Evolutionary conservation across 2,888 invertebrate species (phyloP).

Genomic region (Aradus depressus): DNA sequence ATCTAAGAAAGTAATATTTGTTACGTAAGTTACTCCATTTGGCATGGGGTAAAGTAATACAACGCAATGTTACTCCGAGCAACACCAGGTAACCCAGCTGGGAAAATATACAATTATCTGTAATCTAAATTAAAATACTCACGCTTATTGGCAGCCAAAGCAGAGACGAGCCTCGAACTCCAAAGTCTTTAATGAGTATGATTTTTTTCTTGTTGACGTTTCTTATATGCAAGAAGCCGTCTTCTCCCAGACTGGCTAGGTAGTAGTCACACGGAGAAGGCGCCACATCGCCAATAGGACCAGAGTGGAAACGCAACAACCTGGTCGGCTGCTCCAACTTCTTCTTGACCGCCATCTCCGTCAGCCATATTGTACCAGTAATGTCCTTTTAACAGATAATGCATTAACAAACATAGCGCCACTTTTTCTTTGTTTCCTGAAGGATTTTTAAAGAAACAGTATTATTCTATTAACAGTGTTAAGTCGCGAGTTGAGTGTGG

Average conservation of each 20-base stretch:
- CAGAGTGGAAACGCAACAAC: constrained; percentile 62
- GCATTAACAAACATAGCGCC: not conserved
- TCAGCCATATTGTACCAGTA: constrained; percentile 68
- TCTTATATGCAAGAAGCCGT: constrained; percentile 62
- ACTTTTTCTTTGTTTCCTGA: not conserved
- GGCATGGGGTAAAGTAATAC: too few species aligned
- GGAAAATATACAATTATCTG: too few species aligned
- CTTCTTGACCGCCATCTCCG: constrained; percentile 48
- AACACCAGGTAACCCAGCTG: too few species aligned
- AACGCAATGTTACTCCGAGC: too few species aligned
- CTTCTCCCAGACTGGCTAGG: constrained; percentile 58
- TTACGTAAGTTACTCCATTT: too few species aligned
- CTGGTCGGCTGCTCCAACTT: constrained; percentile 30
- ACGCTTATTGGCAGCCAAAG: constrained; percentile 62
- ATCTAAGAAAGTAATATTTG: too few species aligned
- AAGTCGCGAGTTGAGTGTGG: too few species aligned
- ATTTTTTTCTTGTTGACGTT: constrained; percentile 50
- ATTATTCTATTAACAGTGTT: too few species aligned
- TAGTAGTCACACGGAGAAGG: constrained; percentile 57
- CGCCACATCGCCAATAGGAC: constrained; percentile 56
- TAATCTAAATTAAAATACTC: too few species aligned
- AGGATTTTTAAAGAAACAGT: not conserved
- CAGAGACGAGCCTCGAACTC: constrained; percentile 42
- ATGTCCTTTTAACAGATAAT: constrained; percentile 51
- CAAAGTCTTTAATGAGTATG: constrained; percentile 50